These are phyloP conservation scores for Halcyon leucocephala DNA, from an alignment of 2,797 vertebrate species.

Conservation along the genomic window DNA sequence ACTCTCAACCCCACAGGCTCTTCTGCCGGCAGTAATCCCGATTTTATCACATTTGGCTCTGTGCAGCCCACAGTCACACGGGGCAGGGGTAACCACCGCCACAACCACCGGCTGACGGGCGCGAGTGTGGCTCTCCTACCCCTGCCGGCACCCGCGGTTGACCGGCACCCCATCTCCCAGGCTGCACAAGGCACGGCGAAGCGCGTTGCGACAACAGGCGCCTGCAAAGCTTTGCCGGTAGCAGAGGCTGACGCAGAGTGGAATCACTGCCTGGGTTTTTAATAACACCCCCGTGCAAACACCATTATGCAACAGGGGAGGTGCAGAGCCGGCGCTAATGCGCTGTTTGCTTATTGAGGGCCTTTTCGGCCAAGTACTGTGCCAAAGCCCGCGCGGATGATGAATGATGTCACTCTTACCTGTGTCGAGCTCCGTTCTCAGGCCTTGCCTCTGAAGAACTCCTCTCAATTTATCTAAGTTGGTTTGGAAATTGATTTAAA, in stretches of 20 bases:
- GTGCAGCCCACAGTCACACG: background rate
- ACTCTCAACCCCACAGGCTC: constrained; percentile 43
- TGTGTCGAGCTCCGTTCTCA: background rate
- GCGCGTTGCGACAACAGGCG: rapidly evolving
- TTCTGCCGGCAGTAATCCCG: constrained; percentile 19
- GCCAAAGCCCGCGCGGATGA: background rate
- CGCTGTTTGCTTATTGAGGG: constrained; percentile 27
- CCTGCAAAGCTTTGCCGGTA: background rate
- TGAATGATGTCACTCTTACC: background rate
- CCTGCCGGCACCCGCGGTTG: rapidly evolving
- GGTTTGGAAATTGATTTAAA: background rate
- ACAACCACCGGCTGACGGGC: background rate
- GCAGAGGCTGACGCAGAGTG: background rate
- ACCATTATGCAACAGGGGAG: constrained; percentile 2
- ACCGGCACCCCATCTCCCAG: background rate
- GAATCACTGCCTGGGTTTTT: constrained; percentile 1
- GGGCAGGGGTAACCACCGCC: background rate
- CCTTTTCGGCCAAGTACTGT: background rate
- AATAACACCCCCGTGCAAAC: constrained; percentile 11
- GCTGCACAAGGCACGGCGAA: background rate
- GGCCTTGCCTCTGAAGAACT: background rate
- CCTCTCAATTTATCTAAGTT: background rate
- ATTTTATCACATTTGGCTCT: background rate
- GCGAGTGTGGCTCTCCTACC: rapidly evolving
- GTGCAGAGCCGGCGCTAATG: background rate